Percentiles rank a stretch among this genome's conserved stretches.
Evolutionary conservation across 1,140 invertebrate genomes (phyloP).

Genomic region (Dendroctonus valens): DNA sequence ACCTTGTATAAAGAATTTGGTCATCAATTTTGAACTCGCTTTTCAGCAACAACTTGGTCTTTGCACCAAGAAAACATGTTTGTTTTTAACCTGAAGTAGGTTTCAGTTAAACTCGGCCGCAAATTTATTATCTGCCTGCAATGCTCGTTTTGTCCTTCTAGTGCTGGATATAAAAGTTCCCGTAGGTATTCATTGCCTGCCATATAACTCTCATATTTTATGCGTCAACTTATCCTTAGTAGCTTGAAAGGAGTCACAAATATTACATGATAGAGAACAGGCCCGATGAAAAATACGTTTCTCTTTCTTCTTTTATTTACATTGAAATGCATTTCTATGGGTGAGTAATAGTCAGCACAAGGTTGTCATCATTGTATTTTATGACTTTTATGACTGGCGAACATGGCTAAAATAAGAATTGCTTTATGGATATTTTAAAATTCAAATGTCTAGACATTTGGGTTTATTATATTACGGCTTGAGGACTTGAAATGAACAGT

Average conservation of each 20-base stretch:
- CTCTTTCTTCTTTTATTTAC: slow-evolving; percentile 10
- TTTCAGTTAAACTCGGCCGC: too few species aligned
- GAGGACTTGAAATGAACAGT: too few species aligned
- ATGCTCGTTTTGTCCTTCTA: too few species aligned
- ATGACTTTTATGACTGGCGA: background rate
- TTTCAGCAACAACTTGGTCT: too few species aligned
- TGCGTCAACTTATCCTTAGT: slow-evolving; percentile 7
- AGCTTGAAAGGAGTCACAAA: slow-evolving; percentile 4
- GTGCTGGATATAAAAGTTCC: slow-evolving; percentile 5
- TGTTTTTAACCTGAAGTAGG: too few species aligned
- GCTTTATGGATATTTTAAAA: too few species aligned
- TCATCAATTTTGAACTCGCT: background rate
- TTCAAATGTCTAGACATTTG: too few species aligned
- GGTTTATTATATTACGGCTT: too few species aligned
- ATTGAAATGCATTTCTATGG: slow-evolving; percentile 15
- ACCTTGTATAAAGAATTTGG: background rate
- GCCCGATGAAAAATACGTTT: slow-evolving; percentile 12
- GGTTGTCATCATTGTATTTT: slow-evolving; percentile 8
- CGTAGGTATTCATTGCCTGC: background rate
- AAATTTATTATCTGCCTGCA: too few species aligned
- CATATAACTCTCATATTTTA: slow-evolving; percentile 5
- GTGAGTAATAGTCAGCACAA: slow-evolving; percentile 15
- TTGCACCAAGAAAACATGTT: too few species aligned
- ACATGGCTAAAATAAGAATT: background rate
- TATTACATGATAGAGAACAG: slow-evolving; percentile 4